A percentile compares a stretch with the other conserved stretches of the same genome.
Conservation (phyloP, 1,140 invertebrate genomes). For the Anadara kagoshimensis region DNA sequence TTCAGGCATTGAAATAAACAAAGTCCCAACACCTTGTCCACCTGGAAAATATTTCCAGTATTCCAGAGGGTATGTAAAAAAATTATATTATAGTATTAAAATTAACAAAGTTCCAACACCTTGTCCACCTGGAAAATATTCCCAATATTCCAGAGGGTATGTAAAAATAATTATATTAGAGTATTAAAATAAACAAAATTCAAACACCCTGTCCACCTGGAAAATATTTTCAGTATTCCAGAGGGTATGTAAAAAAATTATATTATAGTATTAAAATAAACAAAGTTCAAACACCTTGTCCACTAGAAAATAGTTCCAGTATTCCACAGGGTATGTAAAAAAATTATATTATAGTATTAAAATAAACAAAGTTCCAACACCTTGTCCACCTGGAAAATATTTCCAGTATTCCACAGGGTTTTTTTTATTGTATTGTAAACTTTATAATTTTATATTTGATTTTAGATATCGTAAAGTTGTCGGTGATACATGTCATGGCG, state of each 20-base stretch:
- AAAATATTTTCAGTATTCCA: constrained; percentile 85
- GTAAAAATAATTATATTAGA: constrained; percentile 54
- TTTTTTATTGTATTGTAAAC: no score
- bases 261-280: no score
- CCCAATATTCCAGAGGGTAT: not conserved
- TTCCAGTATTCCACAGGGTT: constrained; percentile 85
- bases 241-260: constrained; percentile 79
- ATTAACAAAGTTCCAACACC: no score
- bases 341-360: constrained; percentile 68
- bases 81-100: no score
- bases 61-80: constrained; percentile 82
- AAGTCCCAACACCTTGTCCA: constrained; percentile 79
- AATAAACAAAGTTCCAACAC: constrained; percentile 80
- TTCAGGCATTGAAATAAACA: constrained; percentile 78
- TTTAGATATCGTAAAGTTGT: constrained; percentile 83
- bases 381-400: constrained; percentile 78
- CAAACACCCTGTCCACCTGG: constrained; percentile 74
- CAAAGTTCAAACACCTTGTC: no score
- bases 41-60: constrained; percentile 81
- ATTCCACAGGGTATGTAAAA: constrained; percentile 15
- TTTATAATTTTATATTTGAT: no score
- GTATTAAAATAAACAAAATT: constrained; percentile 79
- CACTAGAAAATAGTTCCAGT: no score
- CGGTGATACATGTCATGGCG: constrained; percentile 85
- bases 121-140: no score